Percentiles rank a stretch among this genome's conserved stretches.
phyloP scores from a whole-genome alignment of 2,797 vertebrate genomes.

The Sebastolobus altivelis region DNA sequence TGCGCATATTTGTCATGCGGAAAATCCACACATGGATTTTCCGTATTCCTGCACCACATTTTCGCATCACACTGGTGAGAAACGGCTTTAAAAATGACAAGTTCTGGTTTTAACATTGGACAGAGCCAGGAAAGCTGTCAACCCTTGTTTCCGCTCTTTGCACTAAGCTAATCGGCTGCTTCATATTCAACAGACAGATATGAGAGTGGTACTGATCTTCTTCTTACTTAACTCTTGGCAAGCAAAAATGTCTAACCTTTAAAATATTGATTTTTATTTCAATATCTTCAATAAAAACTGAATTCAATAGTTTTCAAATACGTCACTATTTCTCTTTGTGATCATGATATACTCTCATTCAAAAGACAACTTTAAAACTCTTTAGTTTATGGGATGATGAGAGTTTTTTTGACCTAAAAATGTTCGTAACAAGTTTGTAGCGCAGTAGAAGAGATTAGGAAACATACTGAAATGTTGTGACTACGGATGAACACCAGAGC shows the following conservation, averaged over 20 bases:
- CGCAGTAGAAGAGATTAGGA: background rate
- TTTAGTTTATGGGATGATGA: background rate
- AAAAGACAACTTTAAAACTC: background rate
- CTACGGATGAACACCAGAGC: background rate
- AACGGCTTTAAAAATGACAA: no score
- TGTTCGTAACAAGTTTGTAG: background rate
- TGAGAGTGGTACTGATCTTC: background rate
- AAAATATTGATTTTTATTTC: constrained; percentile 3
- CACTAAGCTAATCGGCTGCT: background rate
- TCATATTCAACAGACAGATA: background rate
- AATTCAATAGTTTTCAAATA: background rate
- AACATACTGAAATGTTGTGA: background rate
- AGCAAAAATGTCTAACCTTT: background rate
- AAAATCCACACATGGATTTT: no score
- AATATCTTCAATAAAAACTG: background rate
- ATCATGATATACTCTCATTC: no score
- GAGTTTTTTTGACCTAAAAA: background rate
- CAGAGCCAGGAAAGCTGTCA: background rate
- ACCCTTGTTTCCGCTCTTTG: background rate
- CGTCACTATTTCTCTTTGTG: background rate
- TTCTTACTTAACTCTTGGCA: background rate
- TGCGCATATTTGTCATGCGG: no score
- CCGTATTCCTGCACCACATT: no score
- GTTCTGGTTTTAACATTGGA: background rate
- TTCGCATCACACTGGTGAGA: no score